phyloP scores from a whole-genome alignment of 1,140 invertebrate genomes.

The Mizuhopecten yessoensis region DNA sequence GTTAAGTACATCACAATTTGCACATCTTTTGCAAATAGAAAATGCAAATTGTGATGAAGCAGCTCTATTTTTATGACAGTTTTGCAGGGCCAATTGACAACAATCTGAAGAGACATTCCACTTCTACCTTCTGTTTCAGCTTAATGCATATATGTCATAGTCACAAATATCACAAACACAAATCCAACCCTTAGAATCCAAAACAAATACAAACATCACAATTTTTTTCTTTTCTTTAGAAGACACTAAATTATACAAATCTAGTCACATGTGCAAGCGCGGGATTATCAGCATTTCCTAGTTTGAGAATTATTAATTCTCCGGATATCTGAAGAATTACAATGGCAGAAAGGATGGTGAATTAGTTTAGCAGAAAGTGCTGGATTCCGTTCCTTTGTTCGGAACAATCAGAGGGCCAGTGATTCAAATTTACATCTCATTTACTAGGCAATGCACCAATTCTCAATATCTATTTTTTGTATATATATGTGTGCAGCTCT shows the following conservation, averaged over 20 bases:
- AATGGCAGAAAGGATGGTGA: background rate
- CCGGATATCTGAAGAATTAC: constrained; percentile 31
- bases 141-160: background rate
- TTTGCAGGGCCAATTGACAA: background rate
- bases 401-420: background rate
- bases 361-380: background rate
- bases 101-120: background rate
- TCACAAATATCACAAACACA: background rate
- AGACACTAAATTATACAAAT: constrained; percentile 9
- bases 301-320: constrained; percentile 14
- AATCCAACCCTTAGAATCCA: background rate
- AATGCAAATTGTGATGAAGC: constrained; percentile 35
- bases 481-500: background rate
- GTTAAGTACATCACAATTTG: constrained; percentile 56
- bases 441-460: background rate
- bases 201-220: background rate
- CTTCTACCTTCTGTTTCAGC: background rate
- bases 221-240: background rate
- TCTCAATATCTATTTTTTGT: background rate
- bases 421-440: constrained; percentile 39
- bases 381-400: constrained; percentile 9
- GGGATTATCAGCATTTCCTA: background rate
- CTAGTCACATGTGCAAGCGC: background rate
- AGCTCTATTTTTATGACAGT: background rate
- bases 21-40: constrained; percentile 49